Conservation (phyloP, 2,888 invertebrate species). For the Nasonovia ribisnigri region DNA sequence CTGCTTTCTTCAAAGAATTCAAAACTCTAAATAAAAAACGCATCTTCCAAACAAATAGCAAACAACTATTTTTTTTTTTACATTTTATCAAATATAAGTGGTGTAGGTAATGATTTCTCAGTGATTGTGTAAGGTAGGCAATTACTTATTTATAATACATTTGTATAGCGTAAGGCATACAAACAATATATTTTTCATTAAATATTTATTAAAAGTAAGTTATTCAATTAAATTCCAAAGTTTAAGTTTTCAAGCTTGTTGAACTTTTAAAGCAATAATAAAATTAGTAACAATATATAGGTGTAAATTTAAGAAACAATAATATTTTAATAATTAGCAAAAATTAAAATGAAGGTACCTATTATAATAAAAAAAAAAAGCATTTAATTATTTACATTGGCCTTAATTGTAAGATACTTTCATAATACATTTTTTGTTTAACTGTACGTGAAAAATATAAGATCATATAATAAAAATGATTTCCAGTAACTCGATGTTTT, state of each 20-base stretch:
- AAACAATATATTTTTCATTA: neutral
- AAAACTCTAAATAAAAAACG: slow-evolving; percentile 15
- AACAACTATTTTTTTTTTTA: neutral
- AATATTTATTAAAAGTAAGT: neutral
- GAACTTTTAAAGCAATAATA: neutral
- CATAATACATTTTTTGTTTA: neutral
- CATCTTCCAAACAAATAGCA: slow-evolving; percentile 6
- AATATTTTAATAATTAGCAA: neutral
- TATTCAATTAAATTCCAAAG: neutral
- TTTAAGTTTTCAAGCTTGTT: neutral
- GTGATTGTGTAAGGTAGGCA: neutral
- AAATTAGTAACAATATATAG: neutral
- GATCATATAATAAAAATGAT: neutral
- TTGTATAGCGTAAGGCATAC: neutral
- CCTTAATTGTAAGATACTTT: neutral
- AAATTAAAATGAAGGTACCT: neutral
- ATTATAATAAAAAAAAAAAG: neutral
- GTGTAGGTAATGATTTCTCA: neutral
- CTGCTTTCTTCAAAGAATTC: neutral
- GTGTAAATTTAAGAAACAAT: neutral
- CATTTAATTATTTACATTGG: neutral
- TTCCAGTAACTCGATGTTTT: neutral
- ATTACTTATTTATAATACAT: neutral
- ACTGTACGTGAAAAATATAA: neutral
- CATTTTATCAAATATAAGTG: neutral